Percentiles rank a stretch among this genome's conserved stretches.
Evolutionary conservation across 2,797 vertebrate genomes (phyloP).

Genomic region (Masticophis lateralis): DNA sequence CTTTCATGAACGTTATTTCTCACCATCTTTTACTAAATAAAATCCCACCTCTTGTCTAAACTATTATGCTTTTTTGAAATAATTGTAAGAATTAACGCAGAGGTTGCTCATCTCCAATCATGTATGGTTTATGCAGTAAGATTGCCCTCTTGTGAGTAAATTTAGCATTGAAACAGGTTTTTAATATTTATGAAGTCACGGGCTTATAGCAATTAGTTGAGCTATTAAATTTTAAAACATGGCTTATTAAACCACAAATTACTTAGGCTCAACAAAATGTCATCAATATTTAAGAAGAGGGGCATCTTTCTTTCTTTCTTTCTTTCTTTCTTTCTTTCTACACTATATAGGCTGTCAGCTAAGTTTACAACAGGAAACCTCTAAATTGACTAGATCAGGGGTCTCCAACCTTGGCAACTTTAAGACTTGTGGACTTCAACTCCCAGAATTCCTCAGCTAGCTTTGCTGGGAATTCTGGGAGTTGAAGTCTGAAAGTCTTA

Average conservation of each 20-base stretch:
- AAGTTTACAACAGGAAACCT: too few relatives aligned
- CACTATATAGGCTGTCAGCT: neutral
- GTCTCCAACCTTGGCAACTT: too few relatives aligned
- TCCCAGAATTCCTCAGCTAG: too few relatives aligned
- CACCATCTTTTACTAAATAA: neutral
- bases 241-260: neutral
- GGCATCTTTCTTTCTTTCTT: neutral
- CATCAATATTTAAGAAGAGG: neutral
- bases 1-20: neutral
- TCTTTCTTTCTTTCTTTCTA: neutral
- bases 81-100: neutral
- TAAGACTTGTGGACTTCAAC: too few relatives aligned
- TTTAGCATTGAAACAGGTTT: slow-evolving; percentile 39
- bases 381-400: neutral
- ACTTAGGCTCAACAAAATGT: neutral
- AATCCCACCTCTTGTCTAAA: neutral
- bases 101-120: fast-evolving
- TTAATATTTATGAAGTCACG: neutral
- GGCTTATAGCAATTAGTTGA: neutral
- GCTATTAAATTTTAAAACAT: slow-evolving; percentile 7
- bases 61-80: fast-evolving
- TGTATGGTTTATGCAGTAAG: neutral
- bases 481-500: too few relatives aligned
- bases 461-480: too few relatives aligned
- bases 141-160: slow-evolving; percentile 56